Percentiles rank a stretch among this genome's conserved stretches.
Evolutionary conservation across 2,797 vertebrate species (phyloP).

Genomic region (Chelonia mydas): DNA sequence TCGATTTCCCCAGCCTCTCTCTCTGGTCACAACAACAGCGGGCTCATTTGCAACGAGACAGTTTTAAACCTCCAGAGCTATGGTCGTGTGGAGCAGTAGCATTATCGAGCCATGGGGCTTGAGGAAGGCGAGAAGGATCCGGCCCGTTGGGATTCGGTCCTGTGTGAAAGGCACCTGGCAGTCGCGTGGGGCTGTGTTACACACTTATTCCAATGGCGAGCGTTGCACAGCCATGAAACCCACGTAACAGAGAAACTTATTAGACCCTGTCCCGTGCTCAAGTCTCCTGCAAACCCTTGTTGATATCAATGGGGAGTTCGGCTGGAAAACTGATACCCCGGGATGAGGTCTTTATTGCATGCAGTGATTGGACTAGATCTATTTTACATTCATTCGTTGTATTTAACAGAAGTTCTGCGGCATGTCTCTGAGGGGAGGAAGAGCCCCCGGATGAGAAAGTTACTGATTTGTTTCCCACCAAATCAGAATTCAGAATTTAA

Average conservation of each 20-base stretch:
- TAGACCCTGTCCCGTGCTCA: neutral
- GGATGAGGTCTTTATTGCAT: neutral
- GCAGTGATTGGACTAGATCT: slow-evolving; percentile 41
- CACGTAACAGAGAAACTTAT: neutral
- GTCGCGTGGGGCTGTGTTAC: neutral
- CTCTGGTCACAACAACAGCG: neutral
- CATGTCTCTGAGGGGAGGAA: no score
- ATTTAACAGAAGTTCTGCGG: neutral
- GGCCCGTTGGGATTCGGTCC: neutral
- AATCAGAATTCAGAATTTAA: neutral
- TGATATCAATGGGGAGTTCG: neutral
- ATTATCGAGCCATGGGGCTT: neutral
- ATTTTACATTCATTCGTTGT: neutral
- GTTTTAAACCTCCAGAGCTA: neutral
- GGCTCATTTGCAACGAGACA: neutral
- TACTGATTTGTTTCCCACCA: neutral
- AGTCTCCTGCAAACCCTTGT: neutral
- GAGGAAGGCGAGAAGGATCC: neutral
- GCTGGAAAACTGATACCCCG: neutral
- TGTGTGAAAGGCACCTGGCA: neutral
- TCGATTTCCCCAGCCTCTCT: neutral
- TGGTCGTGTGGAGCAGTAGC: neutral
- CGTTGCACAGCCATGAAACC: neutral
- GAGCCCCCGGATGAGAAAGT: neutral
- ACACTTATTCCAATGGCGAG: neutral